Conservation (phyloP, 2,797 vertebrate species). For the Pipistrellus kuhlii region DNA sequence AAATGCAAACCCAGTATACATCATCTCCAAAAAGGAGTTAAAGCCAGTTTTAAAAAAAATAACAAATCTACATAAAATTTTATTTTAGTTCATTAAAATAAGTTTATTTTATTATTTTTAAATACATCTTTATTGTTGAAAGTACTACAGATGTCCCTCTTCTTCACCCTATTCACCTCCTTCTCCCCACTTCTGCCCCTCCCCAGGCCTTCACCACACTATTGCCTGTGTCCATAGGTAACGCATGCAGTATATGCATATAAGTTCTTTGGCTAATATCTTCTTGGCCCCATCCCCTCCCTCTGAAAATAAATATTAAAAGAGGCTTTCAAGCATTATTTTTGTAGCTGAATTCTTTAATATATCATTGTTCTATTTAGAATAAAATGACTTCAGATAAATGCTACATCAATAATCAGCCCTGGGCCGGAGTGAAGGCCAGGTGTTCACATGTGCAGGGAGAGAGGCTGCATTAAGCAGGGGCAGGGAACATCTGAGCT, state of each 20-base stretch:
- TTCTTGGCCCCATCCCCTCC: no score
- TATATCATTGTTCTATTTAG: background rate
- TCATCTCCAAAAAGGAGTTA: background rate
- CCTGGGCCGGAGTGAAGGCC: background rate
- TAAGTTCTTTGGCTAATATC: no score
- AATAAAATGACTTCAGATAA: conserved; percentile 10
- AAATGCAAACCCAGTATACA: background rate
- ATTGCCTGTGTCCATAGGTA: no score
- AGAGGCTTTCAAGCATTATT: background rate
- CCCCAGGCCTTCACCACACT: no score
- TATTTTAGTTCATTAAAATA: background rate
- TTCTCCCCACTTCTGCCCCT: no score
- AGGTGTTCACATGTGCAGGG: fast-evolving
- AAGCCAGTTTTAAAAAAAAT: background rate
- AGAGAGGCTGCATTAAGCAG: background rate
- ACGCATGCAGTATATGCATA: no score
- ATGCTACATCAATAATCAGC: background rate
- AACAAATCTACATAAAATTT: background rate
- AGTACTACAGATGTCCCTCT: no score
- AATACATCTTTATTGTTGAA: no score
- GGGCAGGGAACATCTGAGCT: no score
- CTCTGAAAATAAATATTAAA: background rate
- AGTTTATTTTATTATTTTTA: background rate
- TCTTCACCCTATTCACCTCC: no score
- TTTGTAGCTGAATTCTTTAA: background rate